Evolutionary conservation across 2,888 invertebrate genomes (phyloP).

Genomic region (Apocheima hispidaria): DNA sequence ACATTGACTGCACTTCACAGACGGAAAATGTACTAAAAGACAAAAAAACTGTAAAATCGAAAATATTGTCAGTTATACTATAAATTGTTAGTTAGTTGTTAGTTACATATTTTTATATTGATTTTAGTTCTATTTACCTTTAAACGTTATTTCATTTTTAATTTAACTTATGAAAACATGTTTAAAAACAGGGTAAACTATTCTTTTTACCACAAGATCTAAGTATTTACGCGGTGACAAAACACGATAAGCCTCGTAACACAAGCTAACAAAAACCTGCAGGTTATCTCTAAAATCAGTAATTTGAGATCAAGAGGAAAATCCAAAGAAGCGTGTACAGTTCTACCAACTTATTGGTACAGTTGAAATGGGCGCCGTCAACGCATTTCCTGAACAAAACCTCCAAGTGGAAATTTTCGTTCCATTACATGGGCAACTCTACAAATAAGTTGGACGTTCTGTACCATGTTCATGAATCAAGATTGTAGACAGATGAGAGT

Average conservation of each 20-base stretch:
- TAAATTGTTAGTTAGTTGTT: too few relatives aligned
- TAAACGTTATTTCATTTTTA: too few relatives aligned
- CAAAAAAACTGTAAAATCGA: too few relatives aligned
- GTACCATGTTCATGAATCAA: conserved; percentile 54
- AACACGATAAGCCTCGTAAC: conserved; percentile 23
- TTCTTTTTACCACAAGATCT: neutral
- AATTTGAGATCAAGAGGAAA: conserved; percentile 69
- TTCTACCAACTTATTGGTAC: neutral
- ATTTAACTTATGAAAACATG: too few relatives aligned
- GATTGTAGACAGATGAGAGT: conserved; percentile 61
- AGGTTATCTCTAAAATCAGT: conserved; percentile 66
- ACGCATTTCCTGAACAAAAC: neutral
- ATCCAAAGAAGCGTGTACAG: conserved; percentile 48
- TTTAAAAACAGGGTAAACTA: neutral
- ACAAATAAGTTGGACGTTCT: neutral
- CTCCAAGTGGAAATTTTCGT: conserved; percentile 19
- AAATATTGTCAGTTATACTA: too few relatives aligned
- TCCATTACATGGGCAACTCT: conserved; percentile 26
- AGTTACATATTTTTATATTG: too few relatives aligned
- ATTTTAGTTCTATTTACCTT: too few relatives aligned
- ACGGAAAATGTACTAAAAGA: too few relatives aligned
- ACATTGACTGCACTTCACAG: too few relatives aligned
- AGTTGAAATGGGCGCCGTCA: neutral
- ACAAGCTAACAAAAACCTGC: conserved; percentile 28
- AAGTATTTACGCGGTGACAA: conserved; percentile 1